Evolutionary conservation across 2,888 invertebrate species (phyloP).

Genomic region (Polydrusus cervinus): DNA sequence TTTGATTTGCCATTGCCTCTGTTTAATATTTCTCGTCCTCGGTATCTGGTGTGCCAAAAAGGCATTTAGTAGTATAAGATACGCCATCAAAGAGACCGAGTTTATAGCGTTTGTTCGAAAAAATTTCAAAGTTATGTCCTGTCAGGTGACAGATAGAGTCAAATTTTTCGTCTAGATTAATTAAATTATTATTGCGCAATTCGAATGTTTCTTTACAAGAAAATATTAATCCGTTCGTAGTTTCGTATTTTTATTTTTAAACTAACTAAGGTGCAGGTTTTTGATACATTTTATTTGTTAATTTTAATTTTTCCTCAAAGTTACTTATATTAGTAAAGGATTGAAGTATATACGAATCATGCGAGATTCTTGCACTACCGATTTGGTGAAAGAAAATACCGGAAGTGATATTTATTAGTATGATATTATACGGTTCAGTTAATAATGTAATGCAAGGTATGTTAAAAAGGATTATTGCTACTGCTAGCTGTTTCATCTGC

Average conservation of each 20-base stretch:
- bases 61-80: conserved; percentile 49
- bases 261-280: neutral
- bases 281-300: neutral
- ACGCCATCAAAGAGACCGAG: conserved; percentile 39
- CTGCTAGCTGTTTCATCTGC: neutral
- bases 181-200: neutral
- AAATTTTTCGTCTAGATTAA: conserved; percentile 19
- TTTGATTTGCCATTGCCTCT: conserved; percentile 23
- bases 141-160: conserved; percentile 30
- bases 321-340: conserved; percentile 21
- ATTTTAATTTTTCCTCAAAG: conserved; percentile 11
- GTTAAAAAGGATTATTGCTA: neutral
- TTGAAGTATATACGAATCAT: conserved; percentile 2
- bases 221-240: neutral
- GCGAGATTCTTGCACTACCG: neutral
- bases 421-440: too few relatives aligned
- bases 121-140: neutral
- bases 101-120: conserved; percentile 1
- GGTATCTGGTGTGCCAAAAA: conserved; percentile 48
- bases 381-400: conserved; percentile 33
- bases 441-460: neutral
- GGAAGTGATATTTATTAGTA: neutral
- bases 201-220: conserved; percentile 10
- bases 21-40: conserved; percentile 41
- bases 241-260: neutral